phyloP scores from a whole-genome alignment of 2,888 invertebrate species.

The Peribatodes rhomboidaria region DNA sequence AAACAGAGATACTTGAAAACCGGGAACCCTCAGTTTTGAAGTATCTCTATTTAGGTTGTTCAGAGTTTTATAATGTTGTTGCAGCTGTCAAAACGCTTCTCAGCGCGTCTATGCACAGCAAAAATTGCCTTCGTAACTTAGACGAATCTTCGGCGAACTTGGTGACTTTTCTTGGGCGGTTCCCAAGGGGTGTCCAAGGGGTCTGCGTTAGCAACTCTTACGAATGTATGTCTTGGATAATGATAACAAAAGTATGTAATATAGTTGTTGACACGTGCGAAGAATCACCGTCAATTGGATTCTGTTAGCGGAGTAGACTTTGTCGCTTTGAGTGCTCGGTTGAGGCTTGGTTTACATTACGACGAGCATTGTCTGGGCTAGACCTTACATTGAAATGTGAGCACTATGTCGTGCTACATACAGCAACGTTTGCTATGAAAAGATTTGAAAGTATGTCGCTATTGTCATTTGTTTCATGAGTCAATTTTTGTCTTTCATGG shows the following conservation, averaged over 20 bases:
- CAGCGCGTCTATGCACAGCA: background rate
- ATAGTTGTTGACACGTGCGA: constrained; percentile 80
- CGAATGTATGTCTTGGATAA: constrained; percentile 83
- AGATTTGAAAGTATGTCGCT: background rate
- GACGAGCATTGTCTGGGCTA: background rate
- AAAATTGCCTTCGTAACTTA: background rate
- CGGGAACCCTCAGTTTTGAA: no score
- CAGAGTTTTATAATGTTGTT: background rate
- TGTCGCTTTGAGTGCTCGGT: constrained; percentile 53
- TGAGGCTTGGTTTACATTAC: background rate
- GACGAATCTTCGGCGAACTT: background rate
- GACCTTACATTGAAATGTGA: background rate
- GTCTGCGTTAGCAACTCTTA: constrained; percentile 64
- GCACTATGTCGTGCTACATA: background rate
- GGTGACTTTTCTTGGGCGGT: background rate
- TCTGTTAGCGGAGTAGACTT: constrained; percentile 67
- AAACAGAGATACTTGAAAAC: background rate
- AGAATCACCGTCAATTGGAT: constrained; percentile 77
- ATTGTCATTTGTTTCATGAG: background rate
- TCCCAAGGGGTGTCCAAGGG: background rate
- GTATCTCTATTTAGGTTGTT: no score
- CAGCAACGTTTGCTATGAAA: background rate
- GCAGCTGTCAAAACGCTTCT: no score
- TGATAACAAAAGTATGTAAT: constrained; percentile 83
- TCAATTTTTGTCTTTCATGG: background rate